These are phyloP conservation scores for Tribolium madens DNA, from an alignment of 1,140 invertebrate species.

Conservation along the genomic window DNA sequence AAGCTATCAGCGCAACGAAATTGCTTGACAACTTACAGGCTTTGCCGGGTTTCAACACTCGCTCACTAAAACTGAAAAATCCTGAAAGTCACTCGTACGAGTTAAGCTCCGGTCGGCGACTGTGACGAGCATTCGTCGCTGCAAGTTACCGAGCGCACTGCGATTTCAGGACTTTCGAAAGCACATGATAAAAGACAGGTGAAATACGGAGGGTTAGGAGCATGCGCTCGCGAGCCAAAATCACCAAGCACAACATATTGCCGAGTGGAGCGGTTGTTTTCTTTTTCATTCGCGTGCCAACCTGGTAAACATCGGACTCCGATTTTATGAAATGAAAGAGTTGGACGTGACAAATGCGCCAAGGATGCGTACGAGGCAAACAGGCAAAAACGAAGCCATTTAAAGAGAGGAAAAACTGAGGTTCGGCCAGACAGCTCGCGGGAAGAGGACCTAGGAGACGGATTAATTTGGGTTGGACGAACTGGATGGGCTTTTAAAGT, in stretches of 20 bases:
- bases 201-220: conserved; percentile 21
- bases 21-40: neutral
- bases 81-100: conserved; percentile 6
- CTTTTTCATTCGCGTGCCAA: conserved; percentile 32
- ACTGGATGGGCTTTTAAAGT: neutral
- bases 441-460: neutral
- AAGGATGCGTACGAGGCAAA: neutral
- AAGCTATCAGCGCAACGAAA: neutral
- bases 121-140: conserved; percentile 28
- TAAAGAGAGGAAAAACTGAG: neutral
- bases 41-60: neutral
- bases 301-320: conserved; percentile 20
- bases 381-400: neutral
- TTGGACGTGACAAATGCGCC: neutral
- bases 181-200: conserved; percentile 45
- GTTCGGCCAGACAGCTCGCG: neutral
- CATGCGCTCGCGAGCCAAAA: conserved; percentile 23
- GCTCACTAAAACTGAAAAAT: conserved; percentile 9
- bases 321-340: conserved; percentile 19
- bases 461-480: neutral
- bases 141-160: conserved; percentile 39
- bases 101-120: neutral
- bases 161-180: conserved; percentile 45
- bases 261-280: neutral
- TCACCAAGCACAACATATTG: conserved; percentile 35